A percentile compares a stretch with the other conserved stretches of the same genome.
Conservation (phyloP, 2,113 vertebrate genomes). For the Poecilia latipinna region DNA sequence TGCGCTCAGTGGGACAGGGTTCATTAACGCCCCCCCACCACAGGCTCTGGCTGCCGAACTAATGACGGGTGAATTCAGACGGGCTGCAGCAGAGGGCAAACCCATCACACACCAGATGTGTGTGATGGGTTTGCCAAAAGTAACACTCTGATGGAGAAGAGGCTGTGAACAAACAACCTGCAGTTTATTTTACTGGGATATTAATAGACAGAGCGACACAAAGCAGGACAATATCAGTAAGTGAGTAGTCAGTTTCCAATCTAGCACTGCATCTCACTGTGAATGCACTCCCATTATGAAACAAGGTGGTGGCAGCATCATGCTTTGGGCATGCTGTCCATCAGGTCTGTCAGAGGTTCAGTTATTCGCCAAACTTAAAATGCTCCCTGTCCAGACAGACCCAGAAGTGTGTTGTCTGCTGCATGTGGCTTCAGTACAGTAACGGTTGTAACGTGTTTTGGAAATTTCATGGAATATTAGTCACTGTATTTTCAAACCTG, state of each 20-base stretch:
- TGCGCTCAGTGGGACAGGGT: slow-evolving; percentile 64
- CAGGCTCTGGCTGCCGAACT: slow-evolving; percentile 57
- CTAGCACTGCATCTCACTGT: no score
- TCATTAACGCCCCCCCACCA: slow-evolving; percentile 70
- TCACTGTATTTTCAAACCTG: slow-evolving; percentile 67
- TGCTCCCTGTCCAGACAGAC: no score
- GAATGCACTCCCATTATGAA: no score
- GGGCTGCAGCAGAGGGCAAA: slow-evolving; percentile 60
- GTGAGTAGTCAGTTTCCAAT: no score
- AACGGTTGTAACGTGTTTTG: no score
- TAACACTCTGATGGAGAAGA: slow-evolving; percentile 46
- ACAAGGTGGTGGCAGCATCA: not conserved
- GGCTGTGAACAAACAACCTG: slow-evolving; percentile 8
- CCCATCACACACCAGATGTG: slow-evolving; percentile 56
- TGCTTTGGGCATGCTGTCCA: not conserved
- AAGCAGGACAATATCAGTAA: no score
- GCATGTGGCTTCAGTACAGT: no score
- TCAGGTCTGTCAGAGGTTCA: not conserved
- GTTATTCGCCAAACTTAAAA: not conserved
- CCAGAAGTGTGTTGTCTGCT: no score
- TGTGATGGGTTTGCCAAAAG: slow-evolving; percentile 32
- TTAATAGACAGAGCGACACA: no score
- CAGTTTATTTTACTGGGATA: no score
- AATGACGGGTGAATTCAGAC: slow-evolving; percentile 68
- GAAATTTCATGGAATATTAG: no score